These are phyloP conservation scores for Aptenodytes forsteri DNA, from an alignment of 2,113 vertebrate species.

Conservation along the genomic window DNA sequence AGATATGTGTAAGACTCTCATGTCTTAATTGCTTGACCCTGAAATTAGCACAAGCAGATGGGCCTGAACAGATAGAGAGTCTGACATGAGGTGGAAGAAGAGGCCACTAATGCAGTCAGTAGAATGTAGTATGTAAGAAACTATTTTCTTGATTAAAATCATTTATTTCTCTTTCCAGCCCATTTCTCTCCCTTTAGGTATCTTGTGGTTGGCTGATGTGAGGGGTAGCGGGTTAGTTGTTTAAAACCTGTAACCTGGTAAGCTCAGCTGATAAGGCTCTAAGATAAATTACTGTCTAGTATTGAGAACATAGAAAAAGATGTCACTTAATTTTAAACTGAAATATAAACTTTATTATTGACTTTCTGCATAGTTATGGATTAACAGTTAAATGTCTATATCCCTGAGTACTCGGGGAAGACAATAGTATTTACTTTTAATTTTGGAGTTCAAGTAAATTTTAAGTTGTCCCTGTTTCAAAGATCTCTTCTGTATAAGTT, in stretches of 20 bases:
- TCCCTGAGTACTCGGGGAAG: not conserved
- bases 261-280: not conserved
- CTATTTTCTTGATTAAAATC: not conserved
- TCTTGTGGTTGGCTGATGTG: not conserved
- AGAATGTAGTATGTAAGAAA: not conserved
- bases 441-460: not conserved
- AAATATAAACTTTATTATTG: not conserved
- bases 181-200: not conserved
- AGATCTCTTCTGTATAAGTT: not conserved
- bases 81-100: not conserved
- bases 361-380: not conserved
- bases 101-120: not conserved
- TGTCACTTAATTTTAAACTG: not conserved
- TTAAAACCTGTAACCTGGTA: not conserved
- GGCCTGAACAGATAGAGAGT: not conserved
- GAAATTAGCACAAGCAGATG: conserved; percentile 13
- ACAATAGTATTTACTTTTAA: not conserved
- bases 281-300: not conserved
- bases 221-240: not conserved
- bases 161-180: not conserved
- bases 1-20: not conserved
- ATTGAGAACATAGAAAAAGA: not conserved
- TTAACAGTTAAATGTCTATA: not conserved
- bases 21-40: conserved; percentile 12
- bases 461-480: not conserved